These are phyloP conservation scores for Caranx melampygus DNA, from an alignment of 2,113 vertebrate species.

Conservation along the genomic window DNA sequence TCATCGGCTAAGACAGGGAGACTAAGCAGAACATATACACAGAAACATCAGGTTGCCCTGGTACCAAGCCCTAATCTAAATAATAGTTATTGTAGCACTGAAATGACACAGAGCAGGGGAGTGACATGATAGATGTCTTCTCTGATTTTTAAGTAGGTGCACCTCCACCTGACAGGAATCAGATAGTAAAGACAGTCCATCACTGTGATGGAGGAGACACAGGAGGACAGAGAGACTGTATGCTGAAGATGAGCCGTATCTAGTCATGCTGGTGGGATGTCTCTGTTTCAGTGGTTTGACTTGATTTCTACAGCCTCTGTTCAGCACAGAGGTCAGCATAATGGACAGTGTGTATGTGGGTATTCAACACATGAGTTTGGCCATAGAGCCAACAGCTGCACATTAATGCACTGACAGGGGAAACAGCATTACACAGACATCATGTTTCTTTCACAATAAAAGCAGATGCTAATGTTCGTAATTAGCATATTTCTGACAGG, in stretches of 20 bases:
- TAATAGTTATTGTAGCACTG: constrained; percentile 44
- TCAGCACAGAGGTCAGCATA: not conserved
- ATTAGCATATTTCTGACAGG: constrained; percentile 34
- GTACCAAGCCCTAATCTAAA: constrained; percentile 73
- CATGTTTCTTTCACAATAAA: constrained; percentile 16
- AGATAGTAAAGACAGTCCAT: constrained; percentile 1
- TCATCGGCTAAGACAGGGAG: constrained; percentile 60
- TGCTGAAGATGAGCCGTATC: not conserved
- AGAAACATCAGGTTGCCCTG: constrained; percentile 63
- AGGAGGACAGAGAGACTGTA: not conserved
- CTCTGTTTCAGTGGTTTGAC: not conserved
- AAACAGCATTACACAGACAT: not conserved
- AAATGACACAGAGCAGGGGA: constrained; percentile 54
- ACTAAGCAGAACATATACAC: constrained; percentile 59
- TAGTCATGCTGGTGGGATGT: not conserved
- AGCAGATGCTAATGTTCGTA: not conserved
- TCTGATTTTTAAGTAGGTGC: constrained; percentile 38
- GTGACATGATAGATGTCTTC: constrained; percentile 39
- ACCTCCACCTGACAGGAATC: constrained; percentile 29
- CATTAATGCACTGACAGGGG: not conserved
- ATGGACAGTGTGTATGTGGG: not conserved
- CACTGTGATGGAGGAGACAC: constrained; percentile 21
- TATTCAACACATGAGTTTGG: not conserved
- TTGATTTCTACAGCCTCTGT: not conserved
- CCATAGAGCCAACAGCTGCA: not conserved